phyloP scores from a whole-genome alignment of 2,797 vertebrate species.

The Setipinna tenuifilis region DNA sequence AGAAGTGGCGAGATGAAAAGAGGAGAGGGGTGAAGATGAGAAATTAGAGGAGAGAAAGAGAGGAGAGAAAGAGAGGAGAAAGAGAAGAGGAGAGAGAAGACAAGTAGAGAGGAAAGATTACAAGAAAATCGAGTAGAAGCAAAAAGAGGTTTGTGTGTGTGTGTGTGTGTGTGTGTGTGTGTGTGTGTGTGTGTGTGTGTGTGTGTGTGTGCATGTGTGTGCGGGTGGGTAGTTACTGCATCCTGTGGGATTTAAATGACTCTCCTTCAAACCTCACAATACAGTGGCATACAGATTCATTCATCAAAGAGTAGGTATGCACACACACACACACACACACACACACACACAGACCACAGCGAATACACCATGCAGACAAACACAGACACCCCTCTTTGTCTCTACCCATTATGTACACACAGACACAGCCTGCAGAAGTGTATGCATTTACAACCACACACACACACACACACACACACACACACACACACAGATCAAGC shows the following conservation, averaged over 20 bases:
- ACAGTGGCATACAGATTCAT: slow-evolving; percentile 57
- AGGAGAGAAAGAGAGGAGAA: no score
- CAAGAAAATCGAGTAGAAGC: no score
- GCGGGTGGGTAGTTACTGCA: slow-evolving; percentile 40
- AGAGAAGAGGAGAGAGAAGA: no score
- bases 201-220: no score
- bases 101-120: no score
- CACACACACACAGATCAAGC: slow-evolving; percentile 42
- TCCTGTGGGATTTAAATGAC: slow-evolving; percentile 48
- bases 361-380: not conserved
- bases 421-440: not conserved
- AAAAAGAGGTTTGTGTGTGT: no score
- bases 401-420: slow-evolving; percentile 27
- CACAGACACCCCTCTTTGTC: not conserved
- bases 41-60: no score
- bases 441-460: slow-evolving; percentile 2
- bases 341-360: slow-evolving; percentile 22
- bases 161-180: no score
- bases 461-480: slow-evolving; percentile 24
- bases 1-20: no score
- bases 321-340: slow-evolving; percentile 36
- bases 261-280: slow-evolving; percentile 52
- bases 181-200: no score
- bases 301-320: slow-evolving; percentile 50
- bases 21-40: no score